These are phyloP conservation scores for Augiades crinisus DNA, from an alignment of 2,888 invertebrate species.

Conservation along the genomic window DNA sequence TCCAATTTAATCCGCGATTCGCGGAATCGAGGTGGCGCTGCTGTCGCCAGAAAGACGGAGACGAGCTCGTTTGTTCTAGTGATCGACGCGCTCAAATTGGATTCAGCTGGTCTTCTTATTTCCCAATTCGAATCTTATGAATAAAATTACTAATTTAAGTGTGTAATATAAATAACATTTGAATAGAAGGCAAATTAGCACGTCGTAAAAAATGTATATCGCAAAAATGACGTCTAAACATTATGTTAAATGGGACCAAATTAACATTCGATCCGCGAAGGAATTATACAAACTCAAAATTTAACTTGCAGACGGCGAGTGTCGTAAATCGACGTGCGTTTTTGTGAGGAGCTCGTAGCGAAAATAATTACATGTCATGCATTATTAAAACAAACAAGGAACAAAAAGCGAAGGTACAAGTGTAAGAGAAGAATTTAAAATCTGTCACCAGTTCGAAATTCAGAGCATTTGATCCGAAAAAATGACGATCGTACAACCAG, in stretches of 20 bases:
- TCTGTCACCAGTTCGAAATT: conserved; percentile 77
- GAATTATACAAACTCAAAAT: conserved; percentile 37
- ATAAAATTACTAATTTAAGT: background rate
- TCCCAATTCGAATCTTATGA: conserved; percentile 31
- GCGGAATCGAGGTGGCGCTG: conserved; percentile 57
- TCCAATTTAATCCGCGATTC: conserved; percentile 67
- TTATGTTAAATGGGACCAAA: conserved; percentile 31
- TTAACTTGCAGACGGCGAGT: conserved; percentile 45
- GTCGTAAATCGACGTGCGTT: conserved; percentile 53
- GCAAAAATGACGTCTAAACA: conserved; percentile 25
- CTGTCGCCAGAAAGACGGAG: conserved; percentile 27
- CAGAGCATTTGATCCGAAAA: conserved; percentile 66
- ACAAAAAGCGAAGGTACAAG: conserved; percentile 64
- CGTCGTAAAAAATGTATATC: background rate
- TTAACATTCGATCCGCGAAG: conserved; percentile 32
- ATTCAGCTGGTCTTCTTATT: conserved; percentile 36
- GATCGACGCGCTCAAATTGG: conserved; percentile 51
- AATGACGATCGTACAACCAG: conserved; percentile 59
- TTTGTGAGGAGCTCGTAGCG: conserved; percentile 55
- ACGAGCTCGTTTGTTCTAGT: conserved; percentile 37
- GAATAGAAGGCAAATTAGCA: background rate
- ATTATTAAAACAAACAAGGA: conserved; percentile 68
- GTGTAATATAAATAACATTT: background rate
- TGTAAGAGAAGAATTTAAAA: conserved; percentile 79
- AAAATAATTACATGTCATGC: conserved; percentile 74